These are phyloP conservation scores for Hyla sarda DNA, from an alignment of 2,113 vertebrate species.

Conservation along the genomic window DNA sequence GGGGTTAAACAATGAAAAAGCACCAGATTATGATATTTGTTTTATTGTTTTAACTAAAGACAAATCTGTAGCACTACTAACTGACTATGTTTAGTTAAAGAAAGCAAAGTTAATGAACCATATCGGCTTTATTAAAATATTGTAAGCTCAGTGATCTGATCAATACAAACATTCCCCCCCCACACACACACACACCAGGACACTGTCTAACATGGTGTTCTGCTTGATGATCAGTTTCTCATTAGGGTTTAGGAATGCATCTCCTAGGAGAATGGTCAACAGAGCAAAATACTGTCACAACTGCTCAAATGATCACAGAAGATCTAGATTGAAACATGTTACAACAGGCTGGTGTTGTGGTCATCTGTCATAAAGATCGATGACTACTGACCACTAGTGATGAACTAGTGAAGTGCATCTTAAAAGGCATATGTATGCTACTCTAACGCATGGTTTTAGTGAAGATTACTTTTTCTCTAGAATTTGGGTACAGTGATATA, in stretches of 20 bases:
- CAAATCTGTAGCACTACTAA: neutral
- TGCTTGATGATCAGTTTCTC: conserved; percentile 7
- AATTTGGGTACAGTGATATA: no score
- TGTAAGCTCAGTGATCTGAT: neutral
- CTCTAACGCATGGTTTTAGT: neutral
- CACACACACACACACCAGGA: neutral
- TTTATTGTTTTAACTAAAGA: no score
- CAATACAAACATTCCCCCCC: neutral
- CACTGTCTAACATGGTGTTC: neutral
- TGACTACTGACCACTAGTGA: neutral
- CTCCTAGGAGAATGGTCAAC: conserved; percentile 11
- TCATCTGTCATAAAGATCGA: neutral
- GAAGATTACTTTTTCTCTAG: no score
- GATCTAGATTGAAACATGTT: neutral
- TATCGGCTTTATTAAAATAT: neutral
- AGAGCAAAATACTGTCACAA: neutral
- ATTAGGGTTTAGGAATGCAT: neutral
- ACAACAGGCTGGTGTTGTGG: neutral
- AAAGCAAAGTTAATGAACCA: neutral
- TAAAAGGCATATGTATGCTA: neutral
- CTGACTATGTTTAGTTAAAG: neutral
- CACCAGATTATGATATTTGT: neutral
- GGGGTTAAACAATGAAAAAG: no score
- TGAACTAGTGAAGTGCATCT: neutral
- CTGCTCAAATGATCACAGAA: neutral